A percentile compares a stretch with the other conserved stretches of the same genome.
phyloP scores from a whole-genome alignment of 2,888 invertebrate species.

The Heliconius ethilla region DNA sequence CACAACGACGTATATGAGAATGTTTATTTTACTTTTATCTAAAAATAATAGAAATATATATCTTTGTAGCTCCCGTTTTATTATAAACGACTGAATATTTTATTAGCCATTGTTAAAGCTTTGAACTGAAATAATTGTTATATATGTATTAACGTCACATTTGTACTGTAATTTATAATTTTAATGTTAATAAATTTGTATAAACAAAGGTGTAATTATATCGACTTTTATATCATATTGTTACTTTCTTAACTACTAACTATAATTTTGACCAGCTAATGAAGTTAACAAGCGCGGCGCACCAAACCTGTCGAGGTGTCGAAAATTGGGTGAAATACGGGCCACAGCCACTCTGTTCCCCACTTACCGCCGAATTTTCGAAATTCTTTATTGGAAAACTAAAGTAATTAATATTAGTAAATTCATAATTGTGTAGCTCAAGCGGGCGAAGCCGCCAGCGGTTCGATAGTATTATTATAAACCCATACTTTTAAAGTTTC shows the following conservation, averaged over 20 bases:
- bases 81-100: neutral
- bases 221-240: neutral
- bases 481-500: too few species aligned
- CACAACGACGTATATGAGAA: too few species aligned
- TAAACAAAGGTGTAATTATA: slow-evolving; percentile 1
- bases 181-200: neutral
- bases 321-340: neutral
- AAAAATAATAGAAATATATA: neutral
- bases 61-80: neutral
- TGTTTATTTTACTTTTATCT: too few species aligned
- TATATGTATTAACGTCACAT: neutral
- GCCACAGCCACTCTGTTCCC: neutral
- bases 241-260: neutral
- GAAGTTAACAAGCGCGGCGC: neutral
- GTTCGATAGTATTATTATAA: too few species aligned
- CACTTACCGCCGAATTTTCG: too few species aligned
- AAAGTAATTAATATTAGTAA: too few species aligned
- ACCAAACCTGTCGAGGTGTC: neutral
- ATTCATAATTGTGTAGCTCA: too few species aligned
- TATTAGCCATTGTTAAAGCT: slow-evolving; percentile 13
- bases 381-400: too few species aligned
- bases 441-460: too few species aligned
- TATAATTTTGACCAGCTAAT: neutral
- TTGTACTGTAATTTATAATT: neutral
- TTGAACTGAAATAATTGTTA: neutral